phyloP scores from a whole-genome alignment of 2,113 vertebrate species.

The Leuciscus idus region DNA sequence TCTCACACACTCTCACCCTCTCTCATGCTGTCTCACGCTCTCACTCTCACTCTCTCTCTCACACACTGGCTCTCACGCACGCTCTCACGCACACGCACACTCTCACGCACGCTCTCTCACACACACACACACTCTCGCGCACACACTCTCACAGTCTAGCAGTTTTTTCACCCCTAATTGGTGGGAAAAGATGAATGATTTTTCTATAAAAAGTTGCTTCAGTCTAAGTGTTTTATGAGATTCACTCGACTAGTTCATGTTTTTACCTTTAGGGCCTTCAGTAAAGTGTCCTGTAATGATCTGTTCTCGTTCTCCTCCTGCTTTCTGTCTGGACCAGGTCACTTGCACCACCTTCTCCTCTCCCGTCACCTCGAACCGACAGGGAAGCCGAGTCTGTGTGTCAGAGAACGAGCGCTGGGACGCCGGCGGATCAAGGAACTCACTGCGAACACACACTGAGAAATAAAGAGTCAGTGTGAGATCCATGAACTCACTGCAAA shows the following conservation, averaged over 20 bases:
- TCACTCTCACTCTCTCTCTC: no score
- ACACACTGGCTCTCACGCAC: no score
- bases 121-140: no score
- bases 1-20: no score
- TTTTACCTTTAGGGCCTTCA: slow-evolving; percentile 67
- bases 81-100: no score
- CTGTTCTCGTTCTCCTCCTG: slow-evolving; percentile 64
- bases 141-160: no score
- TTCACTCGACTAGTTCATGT: neutral
- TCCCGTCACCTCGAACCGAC: slow-evolving; percentile 56
- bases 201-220: no score
- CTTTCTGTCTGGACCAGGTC: slow-evolving; percentile 70
- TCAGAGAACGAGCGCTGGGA: slow-evolving; percentile 59
- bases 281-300: slow-evolving; percentile 70
- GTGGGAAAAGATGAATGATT: no score
- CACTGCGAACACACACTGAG: slow-evolving; percentile 2
- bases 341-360: slow-evolving; percentile 72
- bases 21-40: no score
- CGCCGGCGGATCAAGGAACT: slow-evolving; percentile 67
- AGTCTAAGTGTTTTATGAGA: neutral
- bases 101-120: no score
- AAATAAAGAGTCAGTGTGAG: slow-evolving; percentile 42
- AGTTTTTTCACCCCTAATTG: no score
- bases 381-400: slow-evolving; percentile 69
- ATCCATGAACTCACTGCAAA: slow-evolving; percentile 63